These are phyloP conservation scores for Galago senegalensis DNA, from an alignment of 2,797 vertebrate species.

Conservation along the genomic window DNA sequence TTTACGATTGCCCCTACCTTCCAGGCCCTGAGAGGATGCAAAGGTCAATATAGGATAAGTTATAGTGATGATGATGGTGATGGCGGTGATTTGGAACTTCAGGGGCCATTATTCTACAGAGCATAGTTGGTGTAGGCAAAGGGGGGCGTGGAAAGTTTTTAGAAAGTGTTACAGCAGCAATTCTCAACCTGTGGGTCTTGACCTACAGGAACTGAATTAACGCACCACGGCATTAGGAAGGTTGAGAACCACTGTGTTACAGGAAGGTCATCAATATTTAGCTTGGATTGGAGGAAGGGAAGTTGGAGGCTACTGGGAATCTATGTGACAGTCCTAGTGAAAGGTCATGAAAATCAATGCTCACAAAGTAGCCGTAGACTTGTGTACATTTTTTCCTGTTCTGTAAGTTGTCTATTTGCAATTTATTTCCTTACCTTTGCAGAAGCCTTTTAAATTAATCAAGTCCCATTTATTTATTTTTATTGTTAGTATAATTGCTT, in stretches of 20 bases:
- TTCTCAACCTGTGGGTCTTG: too few relatives aligned
- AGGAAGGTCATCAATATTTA: background rate
- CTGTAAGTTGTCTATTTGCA: background rate
- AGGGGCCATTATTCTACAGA: background rate
- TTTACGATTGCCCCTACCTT: background rate
- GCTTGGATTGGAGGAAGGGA: background rate
- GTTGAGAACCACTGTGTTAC: background rate
- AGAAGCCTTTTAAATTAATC: background rate
- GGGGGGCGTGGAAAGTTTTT: background rate
- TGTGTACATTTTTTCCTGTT: background rate
- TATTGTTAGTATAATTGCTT: background rate
- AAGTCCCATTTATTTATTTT: background rate
- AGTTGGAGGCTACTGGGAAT: background rate
- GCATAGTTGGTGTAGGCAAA: background rate
- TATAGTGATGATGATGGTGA: fast-evolving
- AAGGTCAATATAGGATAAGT: background rate
- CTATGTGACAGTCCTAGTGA: background rate
- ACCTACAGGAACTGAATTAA: too few relatives aligned
- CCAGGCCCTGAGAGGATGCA: background rate
- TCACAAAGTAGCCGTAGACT: background rate
- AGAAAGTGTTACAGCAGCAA: background rate
- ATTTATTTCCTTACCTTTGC: background rate
- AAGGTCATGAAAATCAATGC: background rate
- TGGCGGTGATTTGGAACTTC: background rate
- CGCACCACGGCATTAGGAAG: too few relatives aligned